These are phyloP conservation scores for Drosophila borborema DNA, from an alignment of 2,888 invertebrate genomes.

Conservation along the genomic window DNA sequence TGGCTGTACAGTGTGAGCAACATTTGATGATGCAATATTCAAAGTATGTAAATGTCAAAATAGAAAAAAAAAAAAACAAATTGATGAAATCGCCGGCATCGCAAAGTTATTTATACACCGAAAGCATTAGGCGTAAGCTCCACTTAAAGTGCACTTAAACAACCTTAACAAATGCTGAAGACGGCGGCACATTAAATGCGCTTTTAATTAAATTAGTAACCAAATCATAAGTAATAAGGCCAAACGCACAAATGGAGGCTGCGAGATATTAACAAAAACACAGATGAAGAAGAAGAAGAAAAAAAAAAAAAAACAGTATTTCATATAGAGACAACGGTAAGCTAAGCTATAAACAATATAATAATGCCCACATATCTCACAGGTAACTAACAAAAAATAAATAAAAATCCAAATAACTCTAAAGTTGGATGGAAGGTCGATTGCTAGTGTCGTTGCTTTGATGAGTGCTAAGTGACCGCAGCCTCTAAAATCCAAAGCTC, in stretches of 20 bases:
- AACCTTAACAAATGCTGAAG: conserved; percentile 39
- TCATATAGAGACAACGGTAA: conserved; percentile 16
- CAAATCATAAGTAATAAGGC: conserved; percentile 73
- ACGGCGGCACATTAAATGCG: conserved; percentile 41
- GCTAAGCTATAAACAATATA: conserved; percentile 42
- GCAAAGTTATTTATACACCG: conserved; percentile 30
- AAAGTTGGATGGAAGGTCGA: conserved; percentile 62
- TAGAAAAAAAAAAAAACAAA: background rate
- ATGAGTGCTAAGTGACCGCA: conserved; percentile 65
- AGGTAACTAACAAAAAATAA: conserved; percentile 30
- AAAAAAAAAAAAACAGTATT: background rate
- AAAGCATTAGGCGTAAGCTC: conserved; percentile 17
- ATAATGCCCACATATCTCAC: conserved; percentile 42
- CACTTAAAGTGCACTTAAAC: conserved; percentile 37
- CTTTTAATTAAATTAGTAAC: conserved; percentile 56
- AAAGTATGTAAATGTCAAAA: background rate
- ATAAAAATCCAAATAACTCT: conserved; percentile 38
- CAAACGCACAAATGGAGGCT: conserved; percentile 44
- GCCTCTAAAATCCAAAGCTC: conserved; percentile 43
- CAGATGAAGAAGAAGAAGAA: background rate
- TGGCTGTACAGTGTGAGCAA: background rate
- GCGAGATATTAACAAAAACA: conserved; percentile 3
- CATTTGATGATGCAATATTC: background rate
- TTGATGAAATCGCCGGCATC: conserved; percentile 23
- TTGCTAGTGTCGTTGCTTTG: conserved; percentile 64